Evolutionary conservation across 2,113 vertebrate species (phyloP).

Genomic region (Stictonetta naevosa): DNA sequence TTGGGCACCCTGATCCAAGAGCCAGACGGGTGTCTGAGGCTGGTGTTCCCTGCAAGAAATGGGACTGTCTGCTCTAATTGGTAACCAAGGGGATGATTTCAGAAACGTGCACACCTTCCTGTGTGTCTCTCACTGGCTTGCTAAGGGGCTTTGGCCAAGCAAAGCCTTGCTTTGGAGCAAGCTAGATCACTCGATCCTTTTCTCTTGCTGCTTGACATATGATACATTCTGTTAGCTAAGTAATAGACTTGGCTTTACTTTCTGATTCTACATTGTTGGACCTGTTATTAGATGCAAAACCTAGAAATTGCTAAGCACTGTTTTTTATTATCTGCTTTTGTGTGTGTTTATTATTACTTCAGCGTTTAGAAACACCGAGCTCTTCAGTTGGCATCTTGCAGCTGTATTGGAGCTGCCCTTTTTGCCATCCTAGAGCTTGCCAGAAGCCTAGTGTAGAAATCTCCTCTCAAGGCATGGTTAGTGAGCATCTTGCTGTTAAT

Average conservation of each 20-base stretch:
- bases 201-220: background rate
- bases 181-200: background rate
- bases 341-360: background rate
- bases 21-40: background rate
- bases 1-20: rapidly evolving
- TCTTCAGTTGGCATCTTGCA: background rate
- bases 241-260: background rate
- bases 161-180: background rate
- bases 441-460: background rate
- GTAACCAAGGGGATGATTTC: background rate
- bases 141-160: background rate
- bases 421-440: background rate
- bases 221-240: rapidly evolving
- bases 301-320: background rate
- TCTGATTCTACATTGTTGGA: background rate
- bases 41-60: background rate
- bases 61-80: background rate
- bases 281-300: background rate
- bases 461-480: rapidly evolving
- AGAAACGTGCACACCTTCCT: background rate
- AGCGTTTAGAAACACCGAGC: background rate
- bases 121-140: background rate
- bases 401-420: background rate
- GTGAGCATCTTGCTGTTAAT: background rate
- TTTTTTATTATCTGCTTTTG: background rate